Base-by-base conservation (phyloP, 2,888 invertebrate genomes). In the Bruchidius siliquastri region DNA sequence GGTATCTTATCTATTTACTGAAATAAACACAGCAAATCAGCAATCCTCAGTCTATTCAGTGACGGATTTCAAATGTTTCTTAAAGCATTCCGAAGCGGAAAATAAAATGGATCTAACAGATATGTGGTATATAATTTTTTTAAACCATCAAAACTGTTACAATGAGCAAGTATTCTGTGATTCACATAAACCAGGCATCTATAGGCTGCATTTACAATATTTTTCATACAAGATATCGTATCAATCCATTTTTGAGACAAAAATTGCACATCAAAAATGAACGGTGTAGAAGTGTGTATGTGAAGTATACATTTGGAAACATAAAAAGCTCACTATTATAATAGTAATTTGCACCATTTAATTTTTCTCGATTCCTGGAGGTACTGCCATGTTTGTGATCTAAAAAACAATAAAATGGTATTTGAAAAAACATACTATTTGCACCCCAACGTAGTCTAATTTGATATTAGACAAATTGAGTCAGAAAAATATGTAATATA, bases 261-360 rank as follows among this genome's bases (percentile, higher is more conserved):
- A 22, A 71, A 67, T 20, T 71, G 71, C 67, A 13, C 49, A 49
- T 20, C 67, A 66, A 67, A 71, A 71, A 66, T 13, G n/a, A 67
- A 67, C 22, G 30, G 30, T 30, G 22, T 49, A 49, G 3, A 49
- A 49, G 49, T 49, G 8, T 49, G 49, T 49, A 49, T 49, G 49
- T 49, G 49, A 49, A 18, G 49, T 49, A 49, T 49, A 49, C 49
- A 13, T 18, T 3, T 49, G 49, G 68, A 74, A 77, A 76, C 73
- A 71, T 77, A 77, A 78, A 77, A 77, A 79, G 75, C 78, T 77
- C 49, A 79, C 74, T 74, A 75, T 70, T 75, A 71, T 70, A 77
- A 49, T 49, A 49, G 49, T 49, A 76, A 75, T 74, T 77, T 74
- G 77, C 79, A 77, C 79, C 79, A 73, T 49, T 13, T 49, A 49